Conservation (phyloP, 1,140 invertebrate species). For the Euborellia annulipes region DNA sequence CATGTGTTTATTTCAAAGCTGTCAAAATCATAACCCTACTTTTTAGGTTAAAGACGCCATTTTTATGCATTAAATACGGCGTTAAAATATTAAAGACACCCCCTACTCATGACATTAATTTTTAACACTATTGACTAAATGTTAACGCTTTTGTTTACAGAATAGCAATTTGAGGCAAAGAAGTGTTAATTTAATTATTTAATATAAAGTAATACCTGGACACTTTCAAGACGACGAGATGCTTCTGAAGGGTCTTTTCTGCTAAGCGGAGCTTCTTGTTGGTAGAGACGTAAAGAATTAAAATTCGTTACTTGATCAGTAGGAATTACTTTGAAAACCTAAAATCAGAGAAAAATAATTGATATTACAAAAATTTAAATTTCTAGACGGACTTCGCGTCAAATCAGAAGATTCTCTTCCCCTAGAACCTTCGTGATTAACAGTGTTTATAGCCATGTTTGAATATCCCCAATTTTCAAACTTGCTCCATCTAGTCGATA, state of each 20-base stretch:
- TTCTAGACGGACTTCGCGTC: too few relatives aligned
- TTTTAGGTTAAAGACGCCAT: constrained; percentile 7
- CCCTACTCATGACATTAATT: too few relatives aligned
- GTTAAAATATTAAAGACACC: not conserved
- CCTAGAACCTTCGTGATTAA: too few relatives aligned
- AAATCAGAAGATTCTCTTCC: too few relatives aligned
- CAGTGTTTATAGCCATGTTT: too few relatives aligned
- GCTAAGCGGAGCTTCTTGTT: constrained; percentile 45
- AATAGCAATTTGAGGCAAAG: constrained; percentile 1
- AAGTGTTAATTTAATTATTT: constrained; percentile 4
- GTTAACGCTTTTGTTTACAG: not conserved
- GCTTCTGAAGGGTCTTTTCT: constrained; percentile 50
- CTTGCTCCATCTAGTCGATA: not conserved
- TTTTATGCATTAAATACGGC: constrained; percentile 6
- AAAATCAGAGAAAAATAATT: constrained; percentile 10
- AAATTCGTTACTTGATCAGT: constrained; percentile 62
- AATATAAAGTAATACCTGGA: constrained; percentile 35
- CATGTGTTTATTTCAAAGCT: too few relatives aligned
- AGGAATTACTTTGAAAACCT: constrained; percentile 71
- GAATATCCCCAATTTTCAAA: not conserved
- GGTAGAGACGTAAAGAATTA: constrained; percentile 51
- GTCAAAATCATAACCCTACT: not conserved
- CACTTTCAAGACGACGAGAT: constrained; percentile 46
- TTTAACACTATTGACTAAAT: constrained; percentile 8
- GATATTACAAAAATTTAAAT: not conserved